phyloP scores from a whole-genome alignment of 2,113 vertebrate species.

The Zingel zingel region DNA sequence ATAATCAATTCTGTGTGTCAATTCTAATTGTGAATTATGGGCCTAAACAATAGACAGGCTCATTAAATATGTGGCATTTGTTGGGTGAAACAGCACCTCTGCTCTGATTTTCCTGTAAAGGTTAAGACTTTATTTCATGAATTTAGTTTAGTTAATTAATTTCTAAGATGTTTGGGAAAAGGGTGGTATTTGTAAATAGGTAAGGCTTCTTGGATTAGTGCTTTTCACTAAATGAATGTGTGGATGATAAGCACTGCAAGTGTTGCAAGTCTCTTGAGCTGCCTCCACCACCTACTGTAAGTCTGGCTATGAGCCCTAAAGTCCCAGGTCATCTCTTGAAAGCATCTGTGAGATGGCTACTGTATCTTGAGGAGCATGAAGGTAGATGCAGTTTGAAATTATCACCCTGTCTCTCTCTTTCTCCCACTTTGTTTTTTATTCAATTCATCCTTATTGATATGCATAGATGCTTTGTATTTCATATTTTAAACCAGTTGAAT shows the following conservation, averaged over 20 bases:
- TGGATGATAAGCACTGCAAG: conserved; percentile 23
- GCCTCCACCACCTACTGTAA: conserved; percentile 13
- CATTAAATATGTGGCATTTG: neutral
- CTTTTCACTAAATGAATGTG: conserved; percentile 20
- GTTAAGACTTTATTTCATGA: neutral
- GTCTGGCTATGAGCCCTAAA: conserved; percentile 12
- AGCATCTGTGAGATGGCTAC: conserved; percentile 16
- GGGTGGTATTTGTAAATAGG: too few species aligned
- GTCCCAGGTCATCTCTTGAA: conserved; percentile 33
- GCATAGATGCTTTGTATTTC: neutral
- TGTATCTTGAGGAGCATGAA: neutral
- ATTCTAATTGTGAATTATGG: neutral
- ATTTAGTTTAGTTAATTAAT: neutral
- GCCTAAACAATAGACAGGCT: neutral
- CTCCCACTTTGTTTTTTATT: neutral
- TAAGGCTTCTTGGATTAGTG: neutral
- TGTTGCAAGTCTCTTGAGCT: conserved; percentile 19
- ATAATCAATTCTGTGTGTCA: conserved; percentile 5
- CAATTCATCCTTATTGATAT: neutral
- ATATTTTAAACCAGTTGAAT: conserved; percentile 45
- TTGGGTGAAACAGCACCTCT: neutral
- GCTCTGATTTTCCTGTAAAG: too few species aligned
- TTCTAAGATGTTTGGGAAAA: neutral
- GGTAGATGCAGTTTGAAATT: conserved; percentile 10
- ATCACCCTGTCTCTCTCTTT: neutral